These are phyloP conservation scores for Drosophila serrata DNA, from an alignment of 1,140 invertebrate species.

Conservation along the genomic window DNA sequence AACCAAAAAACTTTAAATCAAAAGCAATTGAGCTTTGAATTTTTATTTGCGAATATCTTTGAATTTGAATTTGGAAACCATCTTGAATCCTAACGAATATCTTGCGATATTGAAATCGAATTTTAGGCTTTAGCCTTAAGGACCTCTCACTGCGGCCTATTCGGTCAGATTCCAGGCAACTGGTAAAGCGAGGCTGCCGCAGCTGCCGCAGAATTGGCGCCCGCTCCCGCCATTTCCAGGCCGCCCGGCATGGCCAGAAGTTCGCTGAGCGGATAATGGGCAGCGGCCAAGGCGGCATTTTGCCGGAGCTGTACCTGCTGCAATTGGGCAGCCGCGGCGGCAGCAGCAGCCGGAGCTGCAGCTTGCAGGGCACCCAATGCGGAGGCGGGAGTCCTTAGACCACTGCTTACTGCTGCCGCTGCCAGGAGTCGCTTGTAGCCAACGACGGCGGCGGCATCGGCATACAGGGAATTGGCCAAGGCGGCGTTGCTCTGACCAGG, in stretches of 20 bases:
- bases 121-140: neutral
- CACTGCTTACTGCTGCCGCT: constrained; percentile 74
- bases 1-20: neutral
- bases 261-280: constrained; percentile 89
- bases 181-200: constrained; percentile 87
- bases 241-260: constrained; percentile 89
- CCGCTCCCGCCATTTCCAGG: constrained; percentile 86
- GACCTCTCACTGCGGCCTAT: constrained; percentile 86
- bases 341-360: constrained; percentile 72
- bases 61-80: neutral
- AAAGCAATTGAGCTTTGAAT: neutral
- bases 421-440: constrained; percentile 82
- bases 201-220: constrained; percentile 64
- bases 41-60: neutral
- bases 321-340: constrained; percentile 63
- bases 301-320: constrained; percentile 69
- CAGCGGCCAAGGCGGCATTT: constrained; percentile 85
- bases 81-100: neutral
- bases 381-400: constrained; percentile 57
- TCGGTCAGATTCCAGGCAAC: constrained; percentile 89
- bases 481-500: constrained; percentile 66
- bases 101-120: neutral
- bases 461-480: constrained; percentile 71
- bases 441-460: constrained; percentile 80
- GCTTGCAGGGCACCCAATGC: constrained; percentile 69